Percentiles rank a stretch among this genome's conserved stretches.
Conservation (phyloP, 2,797 vertebrate genomes). For the Meriones psammophilus region DNA sequence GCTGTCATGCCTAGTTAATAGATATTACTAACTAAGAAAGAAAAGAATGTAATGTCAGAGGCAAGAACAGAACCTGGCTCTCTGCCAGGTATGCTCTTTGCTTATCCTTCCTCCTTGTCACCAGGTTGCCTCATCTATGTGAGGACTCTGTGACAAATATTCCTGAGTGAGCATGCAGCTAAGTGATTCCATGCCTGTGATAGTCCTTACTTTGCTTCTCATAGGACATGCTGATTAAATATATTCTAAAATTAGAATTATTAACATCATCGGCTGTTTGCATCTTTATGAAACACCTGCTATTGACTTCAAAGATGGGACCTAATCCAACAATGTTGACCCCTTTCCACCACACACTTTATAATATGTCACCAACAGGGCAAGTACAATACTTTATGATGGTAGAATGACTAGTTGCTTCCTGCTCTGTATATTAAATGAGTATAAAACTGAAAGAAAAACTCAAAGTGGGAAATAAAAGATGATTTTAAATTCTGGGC, state of each 20-base stretch:
- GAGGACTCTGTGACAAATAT: not conserved
- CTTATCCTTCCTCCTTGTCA: not conserved
- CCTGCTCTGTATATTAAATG: not conserved
- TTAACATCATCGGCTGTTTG: not conserved
- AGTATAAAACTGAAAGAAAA: not conserved
- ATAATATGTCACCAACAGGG: not conserved
- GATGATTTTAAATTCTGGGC: not conserved
- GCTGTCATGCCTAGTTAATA: not conserved
- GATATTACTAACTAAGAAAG: not conserved
- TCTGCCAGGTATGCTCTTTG: not conserved
- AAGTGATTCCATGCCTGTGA: not conserved
- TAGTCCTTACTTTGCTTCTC: accelerated
- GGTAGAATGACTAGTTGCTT: not conserved
- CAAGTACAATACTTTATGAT: not conserved
- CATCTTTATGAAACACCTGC: not conserved
- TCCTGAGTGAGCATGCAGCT: not conserved
- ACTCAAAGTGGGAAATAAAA: not conserved
- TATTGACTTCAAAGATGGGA: not conserved
- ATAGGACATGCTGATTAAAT: not conserved
- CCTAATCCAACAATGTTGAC: not conserved
- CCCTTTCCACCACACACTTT: not conserved
- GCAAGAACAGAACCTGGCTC: no score
- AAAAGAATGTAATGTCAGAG: not conserved
- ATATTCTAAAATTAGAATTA: not conserved
- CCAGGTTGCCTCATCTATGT: not conserved